Base-by-base conservation (phyloP, 2,888 invertebrate genomes). In the Clivina fossor region DNA sequence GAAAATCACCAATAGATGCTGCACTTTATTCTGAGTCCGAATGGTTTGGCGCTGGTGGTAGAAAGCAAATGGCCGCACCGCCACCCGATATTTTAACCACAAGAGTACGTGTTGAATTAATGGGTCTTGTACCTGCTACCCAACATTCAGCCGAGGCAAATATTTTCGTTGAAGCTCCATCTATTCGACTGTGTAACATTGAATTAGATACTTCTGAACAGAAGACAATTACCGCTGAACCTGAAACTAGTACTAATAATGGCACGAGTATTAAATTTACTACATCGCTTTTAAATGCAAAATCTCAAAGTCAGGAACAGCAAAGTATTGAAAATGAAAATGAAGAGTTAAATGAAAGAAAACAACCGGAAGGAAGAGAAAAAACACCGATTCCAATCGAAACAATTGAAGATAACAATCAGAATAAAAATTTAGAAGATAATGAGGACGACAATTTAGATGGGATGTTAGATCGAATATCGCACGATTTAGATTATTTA, bases 401-500 rank as follows among this genome's bases (percentile, higher is more conserved):
- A n/a, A 62, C 59, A 28, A 60, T 59, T 22, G 75, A 76, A 58
- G 69, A 71, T 0, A n/a, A n/a, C n/a, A n/a, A n/a, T n/a, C n/a
- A n/a, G n/a, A n/a, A n/a, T n/a, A n/a, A n/a, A n/a, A n/a, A n/a
- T n/a, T n/a, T n/a, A n/a, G 40, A 44, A 19, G 72, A 74, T 0
- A 74, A 75, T 50, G 57, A 48, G 13, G 71, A 76, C 24, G 71
- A 72, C 58, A 74, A 71, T 57, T 61, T 76, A 26, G 81, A 82
- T 63, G 84, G 83, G 55, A 86, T 90, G 79, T 74, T 90, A 44
- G 85, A 88, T 74, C 83, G 88, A 68, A 91, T 91, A 66, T 85
- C 88, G 1, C 85, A 86, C 67, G 90, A 91, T 74, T 75, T 91
- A 63, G 88, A 90, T 74, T 90, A 89, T 75, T 75, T 91, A 63